Evolutionary conservation across 2,888 invertebrate genomes (phyloP).

Genomic region (Eumerus sabulonum): DNA sequence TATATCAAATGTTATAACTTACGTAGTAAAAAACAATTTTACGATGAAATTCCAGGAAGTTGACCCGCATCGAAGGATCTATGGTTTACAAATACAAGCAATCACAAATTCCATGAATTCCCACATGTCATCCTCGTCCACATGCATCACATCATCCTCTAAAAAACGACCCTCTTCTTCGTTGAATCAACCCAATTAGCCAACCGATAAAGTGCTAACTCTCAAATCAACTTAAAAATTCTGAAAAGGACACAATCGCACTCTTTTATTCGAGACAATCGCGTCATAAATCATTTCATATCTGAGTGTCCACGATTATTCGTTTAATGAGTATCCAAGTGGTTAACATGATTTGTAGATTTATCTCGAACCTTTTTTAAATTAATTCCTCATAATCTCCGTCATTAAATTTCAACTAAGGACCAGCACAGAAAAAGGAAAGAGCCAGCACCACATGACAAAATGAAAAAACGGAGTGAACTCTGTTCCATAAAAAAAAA

Average conservation of each 20-base stretch:
- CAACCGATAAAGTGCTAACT: background rate
- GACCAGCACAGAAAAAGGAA: background rate
- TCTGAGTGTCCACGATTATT: background rate
- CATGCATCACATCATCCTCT: too few species aligned
- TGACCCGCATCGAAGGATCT: too few species aligned
- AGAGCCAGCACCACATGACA: slow-evolving; percentile 1
- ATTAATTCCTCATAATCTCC: slow-evolving; percentile 54
- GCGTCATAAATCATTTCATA: slow-evolving; percentile 20
- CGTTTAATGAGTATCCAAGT: slow-evolving; percentile 38
- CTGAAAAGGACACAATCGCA: too few species aligned
- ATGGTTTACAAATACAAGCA: too few species aligned
- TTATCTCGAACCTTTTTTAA: slow-evolving; percentile 49
- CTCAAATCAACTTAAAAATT: too few species aligned
- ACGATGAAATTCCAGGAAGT: too few species aligned
- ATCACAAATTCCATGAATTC: too few species aligned
- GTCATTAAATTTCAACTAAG: slow-evolving; percentile 38
- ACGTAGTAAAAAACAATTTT: too few species aligned
- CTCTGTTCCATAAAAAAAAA: too few species aligned
- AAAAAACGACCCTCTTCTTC: background rate
- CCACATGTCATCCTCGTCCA: too few species aligned
- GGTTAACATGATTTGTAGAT: slow-evolving; percentile 62
- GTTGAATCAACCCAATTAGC: background rate
- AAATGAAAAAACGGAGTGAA: background rate
- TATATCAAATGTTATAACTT: too few species aligned
- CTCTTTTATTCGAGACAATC: too few species aligned